A percentile compares a stretch with the other conserved stretches of the same genome.
Evolutionary conservation across 2,888 invertebrate species (phyloP).

Genomic region (Athetis lepigone): DNA sequence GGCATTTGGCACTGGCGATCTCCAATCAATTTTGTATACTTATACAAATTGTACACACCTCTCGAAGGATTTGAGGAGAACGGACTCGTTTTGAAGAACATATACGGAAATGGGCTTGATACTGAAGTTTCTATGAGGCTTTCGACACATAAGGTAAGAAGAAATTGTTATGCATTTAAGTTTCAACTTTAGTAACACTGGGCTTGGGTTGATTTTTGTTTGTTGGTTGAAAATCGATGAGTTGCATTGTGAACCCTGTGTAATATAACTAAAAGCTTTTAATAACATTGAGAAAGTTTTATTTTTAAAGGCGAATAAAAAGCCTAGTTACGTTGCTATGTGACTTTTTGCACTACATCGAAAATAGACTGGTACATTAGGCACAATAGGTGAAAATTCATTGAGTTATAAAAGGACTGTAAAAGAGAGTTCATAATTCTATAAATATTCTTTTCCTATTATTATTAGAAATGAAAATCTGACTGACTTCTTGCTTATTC

Average conservation of each 20-base stretch:
- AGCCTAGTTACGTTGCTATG: too few relatives aligned
- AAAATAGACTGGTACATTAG: too few relatives aligned
- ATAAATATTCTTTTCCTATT: too few relatives aligned
- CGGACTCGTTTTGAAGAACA: conserved; percentile 93
- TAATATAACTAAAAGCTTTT: too few relatives aligned
- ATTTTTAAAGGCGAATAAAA: too few relatives aligned
- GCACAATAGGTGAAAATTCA: too few relatives aligned
- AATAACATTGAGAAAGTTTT: background rate
- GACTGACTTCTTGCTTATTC: too few relatives aligned
- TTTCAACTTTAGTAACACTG: background rate
- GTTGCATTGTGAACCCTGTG: background rate
- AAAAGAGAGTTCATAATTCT: too few relatives aligned
- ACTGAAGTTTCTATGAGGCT: conserved; percentile 93
- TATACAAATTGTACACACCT: conserved; percentile 94
- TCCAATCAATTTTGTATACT: conserved; percentile 94
- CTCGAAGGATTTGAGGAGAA: conserved; percentile 94
- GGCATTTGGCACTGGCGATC: conserved; percentile 94
- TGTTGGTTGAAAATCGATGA: background rate
- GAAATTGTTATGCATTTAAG: conserved; percentile 38
- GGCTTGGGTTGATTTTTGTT: background rate
- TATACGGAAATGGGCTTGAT: conserved; percentile 92
- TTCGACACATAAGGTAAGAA: conserved; percentile 91
- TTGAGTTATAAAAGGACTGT: too few relatives aligned
- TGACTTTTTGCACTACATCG: too few relatives aligned
- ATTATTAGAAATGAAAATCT: too few relatives aligned